Percentiles rank a stretch among this genome's conserved stretches.
phyloP scores from a whole-genome alignment of 2,888 invertebrate genomes.

The Agrenia bidenticulata region DNA sequence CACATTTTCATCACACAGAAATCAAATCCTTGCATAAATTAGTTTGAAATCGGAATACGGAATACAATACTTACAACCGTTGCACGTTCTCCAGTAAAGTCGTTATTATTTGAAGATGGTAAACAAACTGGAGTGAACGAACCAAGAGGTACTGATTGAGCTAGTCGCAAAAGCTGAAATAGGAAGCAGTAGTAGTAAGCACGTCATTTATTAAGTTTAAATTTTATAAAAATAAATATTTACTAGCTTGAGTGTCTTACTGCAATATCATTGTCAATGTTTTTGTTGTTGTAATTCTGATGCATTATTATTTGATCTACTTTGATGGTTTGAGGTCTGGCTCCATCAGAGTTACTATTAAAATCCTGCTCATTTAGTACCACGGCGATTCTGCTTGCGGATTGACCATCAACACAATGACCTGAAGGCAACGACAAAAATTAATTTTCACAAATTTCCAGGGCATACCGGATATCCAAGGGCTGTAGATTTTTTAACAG shows the following conservation, averaged over 20 bases:
- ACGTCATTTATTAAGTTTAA: not conserved
- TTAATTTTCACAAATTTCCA: no score
- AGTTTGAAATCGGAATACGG: not conserved
- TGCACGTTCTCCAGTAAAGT: constrained; percentile 40
- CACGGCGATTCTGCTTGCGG: constrained; percentile 44
- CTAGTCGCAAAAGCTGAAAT: constrained; percentile 35
- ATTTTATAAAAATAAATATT: constrained; percentile 15
- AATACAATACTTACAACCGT: constrained; percentile 38
- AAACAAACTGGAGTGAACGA: constrained; percentile 47
- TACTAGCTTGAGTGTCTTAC: constrained; percentile 11
- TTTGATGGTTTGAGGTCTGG: constrained; percentile 28
- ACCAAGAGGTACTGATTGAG: constrained; percentile 33
- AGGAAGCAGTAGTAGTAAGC: not conserved
- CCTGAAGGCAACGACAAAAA: no score
- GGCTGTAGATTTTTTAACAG: no score
- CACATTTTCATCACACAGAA: not conserved
- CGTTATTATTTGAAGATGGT: constrained; percentile 43
- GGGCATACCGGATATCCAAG: no score
- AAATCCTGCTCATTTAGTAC: constrained; percentile 50
- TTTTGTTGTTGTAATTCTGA: constrained; percentile 42
- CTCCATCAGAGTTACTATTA: constrained; percentile 29
- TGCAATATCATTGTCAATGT: constrained; percentile 49
- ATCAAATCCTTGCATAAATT: not conserved
- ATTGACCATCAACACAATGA: constrained; percentile 49
- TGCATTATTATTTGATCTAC: constrained; percentile 47